Evolutionary conservation across 1,140 invertebrate species (phyloP), one percentile per base, ranked within the genome.

Genomic region (Chionoecetes opilio): DNA sequence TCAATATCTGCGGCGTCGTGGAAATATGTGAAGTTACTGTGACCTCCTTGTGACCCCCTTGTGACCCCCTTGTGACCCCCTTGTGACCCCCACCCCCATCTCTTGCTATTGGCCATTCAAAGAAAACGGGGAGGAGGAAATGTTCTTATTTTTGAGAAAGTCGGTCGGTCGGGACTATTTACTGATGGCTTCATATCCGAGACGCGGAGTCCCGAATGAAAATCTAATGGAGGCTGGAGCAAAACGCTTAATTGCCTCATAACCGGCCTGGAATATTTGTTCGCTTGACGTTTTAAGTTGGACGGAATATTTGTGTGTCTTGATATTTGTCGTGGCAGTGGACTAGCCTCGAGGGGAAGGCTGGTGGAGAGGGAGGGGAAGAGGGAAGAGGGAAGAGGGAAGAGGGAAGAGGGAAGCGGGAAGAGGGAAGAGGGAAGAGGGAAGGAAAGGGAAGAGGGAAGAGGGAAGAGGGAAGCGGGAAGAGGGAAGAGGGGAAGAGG

Each of bases 21-120:
- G 91, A 95, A 93, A 95, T 95, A 95, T 95, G 88, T 87, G 94
- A 95, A 92, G 94, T 92, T 75, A 91, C 94, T 91, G 94, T 95
- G 94, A 95, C 94, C 94, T 85, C 75, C 82, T 41, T n/a, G 11
- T 29, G 26, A 37, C 29, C 88, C 88, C 75, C 82, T 41, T n/a
- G 11, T 29, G 26, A 37, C 29, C 88, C 88, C n/a, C n/a, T n/a
- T 91, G 94, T 95, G 94, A 95, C 94, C 94, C 46, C 75, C 82
- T 41, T n/a, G 11, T 29, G 26, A 37, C 29, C 88, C 37, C 46
- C 88, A 29, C 88, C 53, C n/a, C 17, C 86, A 34, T 34, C 63
- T n/a, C 21, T 26, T n/a, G 21, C 63, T 21, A 75, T 75, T 75
- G 63, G 21, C 63, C 21, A 75, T 75, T 14, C n/a, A 90, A 46